A percentile compares a stretch with the other conserved stretches of the same genome.
phyloP scores from a whole-genome alignment of 2,888 invertebrate species.

The Sacculina carcini region DNA sequence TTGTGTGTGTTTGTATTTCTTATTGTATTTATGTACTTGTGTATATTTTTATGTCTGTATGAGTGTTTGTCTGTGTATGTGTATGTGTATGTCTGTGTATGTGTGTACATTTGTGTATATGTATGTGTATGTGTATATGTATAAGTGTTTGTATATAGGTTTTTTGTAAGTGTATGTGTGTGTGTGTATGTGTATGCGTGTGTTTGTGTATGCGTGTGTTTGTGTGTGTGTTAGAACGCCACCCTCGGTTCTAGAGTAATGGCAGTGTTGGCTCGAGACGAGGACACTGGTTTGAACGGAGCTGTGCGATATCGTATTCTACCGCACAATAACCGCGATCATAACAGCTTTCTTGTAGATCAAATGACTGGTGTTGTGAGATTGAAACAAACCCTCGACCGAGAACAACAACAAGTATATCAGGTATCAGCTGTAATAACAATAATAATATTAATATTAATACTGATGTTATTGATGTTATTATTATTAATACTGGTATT shows the following conservation, averaged over 20 bases:
- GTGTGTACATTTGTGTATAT: no score
- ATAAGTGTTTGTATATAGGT: no score
- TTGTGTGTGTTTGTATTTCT: no score
- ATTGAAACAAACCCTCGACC: no score
- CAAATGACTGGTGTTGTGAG: background rate
- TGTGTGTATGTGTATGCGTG: background rate
- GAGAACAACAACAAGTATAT: no score
- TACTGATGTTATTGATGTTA: no score
- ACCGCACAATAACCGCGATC: constrained; percentile 52
- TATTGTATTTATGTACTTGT: no score
- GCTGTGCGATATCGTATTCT: constrained; percentile 58
- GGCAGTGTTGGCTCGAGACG: constrained; percentile 56
- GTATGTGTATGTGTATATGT: no score
- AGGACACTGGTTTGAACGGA: constrained; percentile 67
- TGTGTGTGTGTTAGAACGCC: constrained; percentile 34
- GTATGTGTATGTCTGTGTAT: no score
- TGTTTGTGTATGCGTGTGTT: background rate
- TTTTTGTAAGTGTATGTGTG: background rate
- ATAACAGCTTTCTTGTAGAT: constrained; percentile 39
- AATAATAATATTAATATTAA: background rate
- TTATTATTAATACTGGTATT: no score
- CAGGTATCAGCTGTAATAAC: background rate
- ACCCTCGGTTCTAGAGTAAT: constrained; percentile 55
- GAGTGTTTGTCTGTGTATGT: no score
- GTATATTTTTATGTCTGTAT: no score